Base-by-base conservation (phyloP, 2,888 invertebrate species). In the Phaedon cochleariae region DNA sequence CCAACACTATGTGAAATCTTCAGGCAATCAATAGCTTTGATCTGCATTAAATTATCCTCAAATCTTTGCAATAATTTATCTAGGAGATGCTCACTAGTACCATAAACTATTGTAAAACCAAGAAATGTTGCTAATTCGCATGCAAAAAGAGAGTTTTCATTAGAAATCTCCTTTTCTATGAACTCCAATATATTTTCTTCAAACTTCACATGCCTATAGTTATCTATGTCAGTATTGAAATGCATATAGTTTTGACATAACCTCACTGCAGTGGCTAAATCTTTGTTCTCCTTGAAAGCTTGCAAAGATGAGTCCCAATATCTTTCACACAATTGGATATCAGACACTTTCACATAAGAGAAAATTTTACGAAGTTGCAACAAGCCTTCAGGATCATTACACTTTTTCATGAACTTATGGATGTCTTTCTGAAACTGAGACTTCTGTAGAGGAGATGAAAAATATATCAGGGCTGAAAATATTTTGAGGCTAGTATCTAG, bases 161-260 rank as follows among this genome's bases (percentile, higher is more conserved):
- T 68, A 22, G 81, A 77, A 1, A 85, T 18, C n/a, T 54, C 77
- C 61, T 77, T 67, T 71, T 84, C 76, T 65, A 85, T 79, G 68
- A 83, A 70, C 29, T 80, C 75, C 18, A 83, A 77, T n/a, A 86
- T 69, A 41, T 74, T 71, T 12, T 80, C 82, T 72, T 88, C 88
- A 65, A 87, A 81, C 6, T 77, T 75, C n/a, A 74, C 70, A 70
- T 86, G 83, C 0, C 87, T 80, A 74, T 85, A 87, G 7, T 85
- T 85, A 4, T 85, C 84, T 1, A 87, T 74, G 73, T 86, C 86
- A 59, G 84, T 85, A 68, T 85, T 85, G 72, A 87, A 88, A 73
- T 85, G 82, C 82, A 87, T 84, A 72, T 88, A 88, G 62, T 85
- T 85, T 61, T 85, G 82, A 65, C 85, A 85, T 37, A 86, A 79